Evolutionary conservation across 2,797 vertebrate genomes (phyloP).

Genomic region (Protonibea diacanthus): DNA sequence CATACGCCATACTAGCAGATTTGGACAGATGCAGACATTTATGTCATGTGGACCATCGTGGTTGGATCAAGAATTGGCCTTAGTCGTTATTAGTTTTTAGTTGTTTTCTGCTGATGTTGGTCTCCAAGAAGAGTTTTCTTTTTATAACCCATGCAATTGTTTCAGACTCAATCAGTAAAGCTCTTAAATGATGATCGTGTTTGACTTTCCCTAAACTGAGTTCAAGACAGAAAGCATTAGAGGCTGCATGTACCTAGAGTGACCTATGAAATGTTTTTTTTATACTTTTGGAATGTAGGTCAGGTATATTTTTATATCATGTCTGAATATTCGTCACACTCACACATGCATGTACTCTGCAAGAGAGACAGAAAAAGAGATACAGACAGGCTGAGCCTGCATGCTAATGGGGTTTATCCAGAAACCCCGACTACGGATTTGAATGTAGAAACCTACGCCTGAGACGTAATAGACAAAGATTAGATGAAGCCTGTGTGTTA

Average conservation of each 20-base stretch:
- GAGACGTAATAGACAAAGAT: constrained; percentile 30
- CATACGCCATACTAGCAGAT: not conserved
- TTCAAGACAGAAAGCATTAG: constrained; percentile 5
- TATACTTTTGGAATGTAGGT: constrained; percentile 75
- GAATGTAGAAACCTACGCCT: constrained; percentile 23
- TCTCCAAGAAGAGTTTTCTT: not conserved
- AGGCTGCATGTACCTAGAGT: constrained; percentile 12
- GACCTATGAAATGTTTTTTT: constrained; percentile 57
- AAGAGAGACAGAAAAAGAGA: not conserved
- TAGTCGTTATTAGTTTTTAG: not conserved
- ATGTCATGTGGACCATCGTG: accelerated
- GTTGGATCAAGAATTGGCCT: no score
- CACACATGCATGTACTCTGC: constrained; percentile 9
- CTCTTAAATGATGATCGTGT: not conserved
- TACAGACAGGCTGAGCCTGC: constrained; percentile 40
- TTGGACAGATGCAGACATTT: not conserved
- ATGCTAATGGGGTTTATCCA: constrained; percentile 39
- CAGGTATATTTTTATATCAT: constrained; percentile 61
- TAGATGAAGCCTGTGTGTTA: constrained; percentile 31
- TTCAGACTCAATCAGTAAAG: not conserved
- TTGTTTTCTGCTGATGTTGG: not conserved
- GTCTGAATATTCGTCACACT: constrained; percentile 53
- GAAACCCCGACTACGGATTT: constrained; percentile 42
- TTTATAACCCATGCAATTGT: not conserved
- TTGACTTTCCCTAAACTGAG: constrained; percentile 4